Conservation (phyloP, 2,797 vertebrate genomes). For the Synanceia verrucosa region DNA sequence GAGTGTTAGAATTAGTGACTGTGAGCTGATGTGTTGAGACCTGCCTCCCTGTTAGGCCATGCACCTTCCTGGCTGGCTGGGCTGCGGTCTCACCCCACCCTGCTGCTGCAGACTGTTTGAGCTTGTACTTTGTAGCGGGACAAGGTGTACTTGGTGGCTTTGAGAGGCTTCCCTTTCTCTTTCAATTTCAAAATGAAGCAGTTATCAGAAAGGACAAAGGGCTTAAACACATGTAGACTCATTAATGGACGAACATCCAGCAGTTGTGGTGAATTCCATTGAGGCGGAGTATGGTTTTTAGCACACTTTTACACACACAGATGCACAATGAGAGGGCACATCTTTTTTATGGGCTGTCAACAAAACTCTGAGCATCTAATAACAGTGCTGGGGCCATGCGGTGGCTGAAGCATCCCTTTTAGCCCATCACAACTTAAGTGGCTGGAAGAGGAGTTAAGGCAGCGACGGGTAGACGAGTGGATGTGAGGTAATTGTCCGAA, state of each 20-base stretch:
- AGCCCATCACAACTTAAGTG: conserved; percentile 83
- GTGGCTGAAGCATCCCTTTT: conserved; percentile 81
- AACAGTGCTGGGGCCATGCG: conserved; percentile 66
- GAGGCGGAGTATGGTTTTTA: conserved; percentile 61
- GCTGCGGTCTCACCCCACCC: conserved; percentile 60
- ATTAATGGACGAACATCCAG: conserved; percentile 61
- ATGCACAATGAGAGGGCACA: conserved; percentile 70
- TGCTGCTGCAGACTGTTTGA: conserved; percentile 61
- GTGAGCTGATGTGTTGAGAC: conserved; percentile 75
- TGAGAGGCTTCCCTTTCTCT: conserved; percentile 38
- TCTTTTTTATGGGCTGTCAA: conserved; percentile 77
- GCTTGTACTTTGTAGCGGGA: conserved; percentile 60
- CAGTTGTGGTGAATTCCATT: conserved; percentile 62
- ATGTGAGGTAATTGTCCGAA: conserved; percentile 77
- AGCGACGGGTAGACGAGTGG: conserved; percentile 54
- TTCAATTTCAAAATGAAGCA: conserved; percentile 34
- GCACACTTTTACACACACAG: conserved; percentile 58
- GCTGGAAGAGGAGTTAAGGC: conserved; percentile 80
- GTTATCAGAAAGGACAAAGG: conserved; percentile 41
- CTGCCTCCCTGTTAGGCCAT: conserved; percentile 61
- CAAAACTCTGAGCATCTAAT: conserved; percentile 77
- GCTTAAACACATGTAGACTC: conserved; percentile 55
- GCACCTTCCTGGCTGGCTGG: conserved; percentile 57
- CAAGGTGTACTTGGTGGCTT: conserved; percentile 26
- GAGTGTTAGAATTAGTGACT: conserved; percentile 49